These are phyloP conservation scores for Globodera rostochiensis DNA, from an alignment of 1,140 invertebrate species.

Conservation along the genomic window DNA sequence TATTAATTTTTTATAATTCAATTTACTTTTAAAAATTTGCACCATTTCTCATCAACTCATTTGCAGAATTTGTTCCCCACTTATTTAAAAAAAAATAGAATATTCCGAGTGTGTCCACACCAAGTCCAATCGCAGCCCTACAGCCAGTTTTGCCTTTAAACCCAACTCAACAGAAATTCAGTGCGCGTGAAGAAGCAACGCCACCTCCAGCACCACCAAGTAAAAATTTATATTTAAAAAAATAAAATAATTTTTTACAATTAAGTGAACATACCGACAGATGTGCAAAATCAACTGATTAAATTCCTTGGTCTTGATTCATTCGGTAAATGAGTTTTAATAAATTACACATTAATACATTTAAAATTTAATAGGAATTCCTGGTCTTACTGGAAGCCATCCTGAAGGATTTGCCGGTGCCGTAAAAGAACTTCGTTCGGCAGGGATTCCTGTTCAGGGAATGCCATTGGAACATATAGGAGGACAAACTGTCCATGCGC, in stretches of 20 bases:
- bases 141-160: conserved; percentile 38
- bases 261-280: conserved; percentile 61
- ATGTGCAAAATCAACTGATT: conserved; percentile 65
- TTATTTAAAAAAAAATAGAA: not conserved
- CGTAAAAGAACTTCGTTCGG: conserved; percentile 62
- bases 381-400: conserved; percentile 63
- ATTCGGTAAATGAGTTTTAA: conserved; percentile 41
- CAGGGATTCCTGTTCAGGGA: conserved; percentile 63
- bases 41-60: not conserved
- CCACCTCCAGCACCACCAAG: conserved; percentile 55
- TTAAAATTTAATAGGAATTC: conserved; percentile 45
- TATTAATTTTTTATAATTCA: not conserved
- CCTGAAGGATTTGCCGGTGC: conserved; percentile 65
- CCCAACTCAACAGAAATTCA: conserved; percentile 39
- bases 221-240: conserved; percentile 22
- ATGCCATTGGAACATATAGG: conserved; percentile 57
- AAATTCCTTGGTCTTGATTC: conserved; percentile 65
- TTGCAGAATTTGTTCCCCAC: not conserved
- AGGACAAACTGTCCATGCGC: conserved; percentile 49
- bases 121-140: conserved; percentile 34
- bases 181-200: conserved; percentile 40
- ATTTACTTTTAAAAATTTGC: not conserved
- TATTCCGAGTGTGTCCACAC: not conserved
- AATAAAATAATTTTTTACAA: conserved; percentile 34
- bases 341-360: not conserved